Evolutionary conservation across 2,888 invertebrate genomes (phyloP).

Genomic region (Eupithecia pulchellata): DNA sequence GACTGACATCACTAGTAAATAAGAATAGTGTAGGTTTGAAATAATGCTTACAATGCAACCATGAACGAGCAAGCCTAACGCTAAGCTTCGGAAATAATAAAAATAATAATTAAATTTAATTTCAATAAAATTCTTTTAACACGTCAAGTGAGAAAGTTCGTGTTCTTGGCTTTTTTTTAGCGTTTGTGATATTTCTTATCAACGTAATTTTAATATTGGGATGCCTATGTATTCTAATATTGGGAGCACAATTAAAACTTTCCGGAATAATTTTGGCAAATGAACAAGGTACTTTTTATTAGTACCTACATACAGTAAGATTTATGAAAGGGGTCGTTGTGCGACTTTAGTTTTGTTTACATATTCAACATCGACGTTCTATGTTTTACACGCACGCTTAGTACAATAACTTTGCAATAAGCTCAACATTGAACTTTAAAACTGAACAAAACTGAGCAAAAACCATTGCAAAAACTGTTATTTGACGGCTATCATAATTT

Average conservation of each 20-base stretch:
- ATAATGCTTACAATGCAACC: no score
- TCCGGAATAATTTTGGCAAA: background rate
- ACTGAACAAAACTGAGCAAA: no score
- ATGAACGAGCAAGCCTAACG: no score
- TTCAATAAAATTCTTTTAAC: no score
- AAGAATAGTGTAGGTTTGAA: no score
- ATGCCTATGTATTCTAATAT: background rate
- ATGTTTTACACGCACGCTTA: background rate
- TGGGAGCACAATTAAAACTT: background rate
- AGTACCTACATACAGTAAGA: background rate
- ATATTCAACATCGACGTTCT: background rate
- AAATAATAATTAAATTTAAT: no score
- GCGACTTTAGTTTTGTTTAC: no score
- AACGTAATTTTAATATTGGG: background rate
- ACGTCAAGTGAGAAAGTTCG: background rate
- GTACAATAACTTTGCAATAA: background rate
- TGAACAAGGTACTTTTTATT: no score
- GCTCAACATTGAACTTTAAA: conserved; percentile 5
- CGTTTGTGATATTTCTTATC: no score
- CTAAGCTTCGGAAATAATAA: no score
- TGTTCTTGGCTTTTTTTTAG: background rate
- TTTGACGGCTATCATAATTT: background rate
- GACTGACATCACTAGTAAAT: no score
- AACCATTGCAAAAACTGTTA: background rate
- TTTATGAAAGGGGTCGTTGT: background rate